Evolutionary conservation across 2,797 vertebrate genomes (phyloP).

Genomic region (Cottoperca gobio): DNA sequence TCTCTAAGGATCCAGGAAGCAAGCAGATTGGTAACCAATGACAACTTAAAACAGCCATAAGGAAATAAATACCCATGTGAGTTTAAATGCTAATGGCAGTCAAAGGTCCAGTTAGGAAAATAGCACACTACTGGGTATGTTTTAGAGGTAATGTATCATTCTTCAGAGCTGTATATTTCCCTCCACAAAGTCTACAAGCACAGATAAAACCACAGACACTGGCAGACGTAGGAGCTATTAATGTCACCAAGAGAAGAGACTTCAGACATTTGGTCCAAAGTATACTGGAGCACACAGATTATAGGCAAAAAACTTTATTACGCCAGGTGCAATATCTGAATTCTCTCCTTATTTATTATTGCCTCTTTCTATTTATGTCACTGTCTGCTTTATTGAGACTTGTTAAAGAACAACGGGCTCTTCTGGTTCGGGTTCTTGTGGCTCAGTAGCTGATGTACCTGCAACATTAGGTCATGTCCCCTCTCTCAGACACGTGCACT

Average conservation of each 20-base stretch:
- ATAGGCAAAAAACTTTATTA: too few species aligned
- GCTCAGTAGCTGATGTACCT: slow-evolving; percentile 8
- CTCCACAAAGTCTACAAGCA: slow-evolving; percentile 10
- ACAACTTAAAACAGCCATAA: slow-evolving; percentile 40
- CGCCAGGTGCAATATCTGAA: too few species aligned
- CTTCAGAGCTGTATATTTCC: slow-evolving; percentile 25
- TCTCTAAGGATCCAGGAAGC: slow-evolving; percentile 40
- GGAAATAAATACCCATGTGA: slow-evolving; percentile 50
- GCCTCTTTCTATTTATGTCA: slow-evolving; percentile 14
- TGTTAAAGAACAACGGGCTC: slow-evolving; percentile 26
- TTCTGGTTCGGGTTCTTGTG: background rate
- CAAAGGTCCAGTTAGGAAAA: slow-evolving; percentile 58
- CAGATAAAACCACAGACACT: slow-evolving; percentile 2
- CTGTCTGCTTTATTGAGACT: background rate
- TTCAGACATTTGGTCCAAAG: too few species aligned
- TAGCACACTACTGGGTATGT: slow-evolving; percentile 10
- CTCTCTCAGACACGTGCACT: background rate
- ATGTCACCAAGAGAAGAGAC: background rate
- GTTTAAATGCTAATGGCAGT: slow-evolving; percentile 25
- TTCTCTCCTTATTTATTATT: too few species aligned
- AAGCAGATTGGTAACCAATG: slow-evolving; percentile 54
- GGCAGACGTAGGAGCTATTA: slow-evolving; percentile 15
- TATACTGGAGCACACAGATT: too few species aligned
- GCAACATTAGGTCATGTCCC: slow-evolving; percentile 4
- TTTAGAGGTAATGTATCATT: slow-evolving; percentile 36